phyloP scores from a whole-genome alignment of 2,888 invertebrate species.

The Nomada fabriciana region DNA sequence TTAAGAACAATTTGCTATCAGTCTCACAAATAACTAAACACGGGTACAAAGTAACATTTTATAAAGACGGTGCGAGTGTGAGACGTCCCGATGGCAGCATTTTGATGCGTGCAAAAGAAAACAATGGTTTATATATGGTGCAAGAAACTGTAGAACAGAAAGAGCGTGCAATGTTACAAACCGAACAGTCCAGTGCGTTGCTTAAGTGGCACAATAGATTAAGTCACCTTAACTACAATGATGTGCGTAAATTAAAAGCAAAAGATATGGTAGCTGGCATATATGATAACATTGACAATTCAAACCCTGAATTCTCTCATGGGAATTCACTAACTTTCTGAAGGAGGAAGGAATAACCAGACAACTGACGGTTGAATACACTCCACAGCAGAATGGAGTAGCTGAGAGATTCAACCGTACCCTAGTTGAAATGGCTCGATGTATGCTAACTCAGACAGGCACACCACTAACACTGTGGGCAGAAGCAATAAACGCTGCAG shows the following conservation, averaged over 20 bases:
- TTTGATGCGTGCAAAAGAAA: too few relatives aligned
- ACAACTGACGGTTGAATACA: not conserved
- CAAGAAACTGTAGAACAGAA: too few relatives aligned
- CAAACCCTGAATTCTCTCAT: not conserved
- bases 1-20: too few relatives aligned
- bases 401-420: not conserved
- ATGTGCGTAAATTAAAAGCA: not conserved
- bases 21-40: too few relatives aligned
- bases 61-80: too few relatives aligned
- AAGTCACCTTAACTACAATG: not conserved
- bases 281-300: not conserved
- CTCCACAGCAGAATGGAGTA: slow-evolving; percentile 8
- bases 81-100: too few relatives aligned
- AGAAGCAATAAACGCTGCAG: not conserved
- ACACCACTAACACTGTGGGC: slow-evolving; percentile 1
- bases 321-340: not conserved
- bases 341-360: not conserved
- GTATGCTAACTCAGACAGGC: not conserved
- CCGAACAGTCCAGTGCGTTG: too few relatives aligned
- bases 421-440: not conserved
- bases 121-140: too few relatives aligned
- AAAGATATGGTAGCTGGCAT: not conserved
- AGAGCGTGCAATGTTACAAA: too few relatives aligned
- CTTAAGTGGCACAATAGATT: not conserved
- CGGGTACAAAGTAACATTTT: too few relatives aligned